A percentile compares a stretch with the other conserved stretches of the same genome.
These are phyloP conservation scores for Lordiphosa stackelbergi DNA, from an alignment of 1,140 invertebrate species.

Conservation along the genomic window DNA sequence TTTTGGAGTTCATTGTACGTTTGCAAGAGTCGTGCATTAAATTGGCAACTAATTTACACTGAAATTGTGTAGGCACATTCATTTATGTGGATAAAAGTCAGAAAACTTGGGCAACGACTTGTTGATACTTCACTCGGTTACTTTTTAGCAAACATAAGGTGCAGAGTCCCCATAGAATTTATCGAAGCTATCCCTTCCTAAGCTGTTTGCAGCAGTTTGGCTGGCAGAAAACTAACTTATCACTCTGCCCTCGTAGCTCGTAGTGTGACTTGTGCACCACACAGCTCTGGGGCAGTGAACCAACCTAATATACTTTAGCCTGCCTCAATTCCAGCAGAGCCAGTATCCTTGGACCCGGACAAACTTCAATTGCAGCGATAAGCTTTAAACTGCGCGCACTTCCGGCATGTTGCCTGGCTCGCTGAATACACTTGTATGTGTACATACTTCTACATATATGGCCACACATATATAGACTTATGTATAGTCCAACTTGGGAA, in stretches of 20 bases:
- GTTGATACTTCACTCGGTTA: constrained; percentile 8
- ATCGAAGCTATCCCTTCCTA: no score
- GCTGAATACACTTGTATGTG: constrained; percentile 16
- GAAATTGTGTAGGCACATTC: constrained; percentile 50
- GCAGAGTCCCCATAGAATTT: no score
- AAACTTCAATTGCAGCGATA: constrained; percentile 72
- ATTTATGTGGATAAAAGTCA: constrained; percentile 35
- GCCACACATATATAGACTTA: constrained; percentile 16
- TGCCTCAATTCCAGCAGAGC: constrained; percentile 12
- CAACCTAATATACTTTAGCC: background rate
- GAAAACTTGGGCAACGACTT: constrained; percentile 1
- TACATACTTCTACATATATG: constrained; percentile 9
- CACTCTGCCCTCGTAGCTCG: no score
- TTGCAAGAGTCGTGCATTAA: constrained; percentile 44
- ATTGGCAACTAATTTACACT: constrained; percentile 67
- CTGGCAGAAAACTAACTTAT: no score
- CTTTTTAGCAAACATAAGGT: no score
- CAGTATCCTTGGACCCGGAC: constrained; percentile 34
- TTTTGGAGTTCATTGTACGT: constrained; percentile 62
- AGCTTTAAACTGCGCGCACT: constrained; percentile 71
- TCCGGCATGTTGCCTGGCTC: constrained; percentile 43
- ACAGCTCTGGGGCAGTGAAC: background rate
- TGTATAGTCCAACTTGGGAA: constrained; percentile 48
- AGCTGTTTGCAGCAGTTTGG: no score
- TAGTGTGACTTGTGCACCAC: no score